These are phyloP conservation scores for Lycaena phlaeas DNA, from an alignment of 2,888 invertebrate genomes.

Conservation along the genomic window DNA sequence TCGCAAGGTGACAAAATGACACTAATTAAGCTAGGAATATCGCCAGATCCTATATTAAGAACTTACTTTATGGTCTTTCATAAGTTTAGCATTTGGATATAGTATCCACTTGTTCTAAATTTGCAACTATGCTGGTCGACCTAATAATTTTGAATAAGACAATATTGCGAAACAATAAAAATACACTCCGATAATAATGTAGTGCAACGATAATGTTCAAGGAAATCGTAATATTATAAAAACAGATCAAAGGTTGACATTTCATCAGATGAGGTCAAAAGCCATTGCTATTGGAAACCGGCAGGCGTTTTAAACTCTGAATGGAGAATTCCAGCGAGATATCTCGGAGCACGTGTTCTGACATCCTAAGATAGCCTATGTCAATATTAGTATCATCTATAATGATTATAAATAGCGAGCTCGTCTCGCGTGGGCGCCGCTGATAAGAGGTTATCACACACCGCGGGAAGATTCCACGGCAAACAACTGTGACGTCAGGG, in stretches of 20 bases:
- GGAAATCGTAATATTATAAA: neutral
- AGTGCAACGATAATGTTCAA: conserved; percentile 6
- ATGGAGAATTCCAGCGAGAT: conserved; percentile 31
- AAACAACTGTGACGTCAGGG: conserved; percentile 59
- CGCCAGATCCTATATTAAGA: no score
- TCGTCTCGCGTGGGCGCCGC: conserved; percentile 48
- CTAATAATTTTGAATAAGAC: no score
- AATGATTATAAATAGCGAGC: conserved; percentile 28
- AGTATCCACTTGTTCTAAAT: no score
- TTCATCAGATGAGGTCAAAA: conserved; percentile 5
- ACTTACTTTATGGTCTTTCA: no score
- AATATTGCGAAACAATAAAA: no score
- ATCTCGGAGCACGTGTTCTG: conserved; percentile 29
- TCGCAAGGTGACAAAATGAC: no score
- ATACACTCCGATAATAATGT: no score
- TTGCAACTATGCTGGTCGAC: no score
- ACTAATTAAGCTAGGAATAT: no score
- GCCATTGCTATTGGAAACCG: conserved; percentile 5
- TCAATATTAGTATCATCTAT: conserved; percentile 24
- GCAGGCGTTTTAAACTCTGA: conserved; percentile 16
- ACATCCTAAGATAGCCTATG: conserved; percentile 24
- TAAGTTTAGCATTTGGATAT: no score
- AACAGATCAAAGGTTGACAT: conserved; percentile 4
- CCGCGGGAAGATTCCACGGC: conserved; percentile 66
- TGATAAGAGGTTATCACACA: conserved; percentile 52